A percentile compares a stretch with the other conserved stretches of the same genome.
Conservation (phyloP, 2,797 vertebrate genomes). For the Lates japonicus region DNA sequence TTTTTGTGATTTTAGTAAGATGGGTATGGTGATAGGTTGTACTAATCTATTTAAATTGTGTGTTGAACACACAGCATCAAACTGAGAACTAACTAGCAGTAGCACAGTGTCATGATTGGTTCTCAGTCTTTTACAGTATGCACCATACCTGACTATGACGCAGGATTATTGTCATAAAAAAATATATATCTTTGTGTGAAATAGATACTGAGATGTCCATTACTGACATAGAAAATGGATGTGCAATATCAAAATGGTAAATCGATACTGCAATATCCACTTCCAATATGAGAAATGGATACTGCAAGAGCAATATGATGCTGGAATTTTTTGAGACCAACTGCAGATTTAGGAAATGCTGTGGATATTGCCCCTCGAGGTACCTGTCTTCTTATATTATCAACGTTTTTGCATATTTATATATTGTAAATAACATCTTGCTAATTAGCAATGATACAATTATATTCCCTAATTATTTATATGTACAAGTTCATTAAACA, state of each 20-base stretch:
- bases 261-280: slow-evolving; percentile 46
- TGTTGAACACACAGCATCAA: slow-evolving; percentile 14
- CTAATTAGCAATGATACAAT: not conserved
- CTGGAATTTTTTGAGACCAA: slow-evolving; percentile 17
- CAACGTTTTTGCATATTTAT: not conserved
- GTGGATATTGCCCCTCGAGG: not conserved
- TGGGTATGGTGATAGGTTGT: slow-evolving; percentile 11
- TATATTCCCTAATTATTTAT: not conserved
- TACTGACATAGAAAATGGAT: slow-evolving; percentile 49
- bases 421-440: not conserved
- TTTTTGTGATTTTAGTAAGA: slow-evolving; percentile 39
- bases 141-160: slow-evolving; percentile 7
- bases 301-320: slow-evolving; percentile 32
- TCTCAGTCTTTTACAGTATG: slow-evolving; percentile 13
- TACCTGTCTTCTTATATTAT: not conserved
- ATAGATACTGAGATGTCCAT: slow-evolving; percentile 37
- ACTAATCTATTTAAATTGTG: slow-evolving; percentile 20
- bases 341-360: slow-evolving; percentile 20
- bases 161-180: slow-evolving; percentile 28
- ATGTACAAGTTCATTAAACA: not conserved
- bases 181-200: slow-evolving; percentile 21
- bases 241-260: slow-evolving; percentile 55
- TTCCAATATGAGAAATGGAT: slow-evolving; percentile 42
- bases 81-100: not conserved
- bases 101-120: not conserved